A percentile compares a stretch with the other conserved stretches of the same genome.
These are phyloP conservation scores for Centrocercus urophasianus DNA, from an alignment of 2,113 vertebrate species.

Conservation along the genomic window DNA sequence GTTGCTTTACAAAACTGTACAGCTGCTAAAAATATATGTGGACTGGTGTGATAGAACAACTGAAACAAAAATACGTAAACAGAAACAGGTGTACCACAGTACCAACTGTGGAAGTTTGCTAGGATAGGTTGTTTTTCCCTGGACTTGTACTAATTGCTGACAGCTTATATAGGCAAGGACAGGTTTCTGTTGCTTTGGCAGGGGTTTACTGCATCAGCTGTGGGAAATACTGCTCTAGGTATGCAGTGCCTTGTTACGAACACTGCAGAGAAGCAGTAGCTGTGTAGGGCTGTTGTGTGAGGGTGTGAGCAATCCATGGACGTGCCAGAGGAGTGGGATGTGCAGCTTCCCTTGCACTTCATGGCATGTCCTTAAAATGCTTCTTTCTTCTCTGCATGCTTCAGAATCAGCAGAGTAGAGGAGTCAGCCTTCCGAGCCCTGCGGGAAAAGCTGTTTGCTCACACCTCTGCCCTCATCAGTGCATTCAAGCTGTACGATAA, in stretches of 20 bases:
- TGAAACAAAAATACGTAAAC: neutral
- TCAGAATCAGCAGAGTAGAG: conserved; percentile 82
- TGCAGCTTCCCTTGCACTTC: neutral
- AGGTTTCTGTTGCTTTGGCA: neutral
- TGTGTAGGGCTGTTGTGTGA: neutral
- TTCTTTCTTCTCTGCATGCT: neutral
- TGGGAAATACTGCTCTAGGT: neutral
- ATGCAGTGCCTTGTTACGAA: neutral
- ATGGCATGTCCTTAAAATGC: neutral
- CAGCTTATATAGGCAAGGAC: neutral
- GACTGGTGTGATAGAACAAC: neutral
- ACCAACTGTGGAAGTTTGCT: too few species aligned
- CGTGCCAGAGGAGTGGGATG: neutral
- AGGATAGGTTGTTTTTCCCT: neutral
- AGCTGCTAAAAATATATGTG: neutral
- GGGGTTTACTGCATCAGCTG: neutral
- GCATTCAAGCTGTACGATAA: conserved; percentile 72
- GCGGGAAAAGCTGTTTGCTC: conserved; percentile 79
- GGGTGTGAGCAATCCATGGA: neutral
- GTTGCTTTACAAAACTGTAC: neutral
- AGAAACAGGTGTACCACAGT: neutral
- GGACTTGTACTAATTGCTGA: neutral
- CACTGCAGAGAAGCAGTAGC: neutral
- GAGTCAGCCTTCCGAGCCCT: conserved; percentile 80
- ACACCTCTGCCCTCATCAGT: conserved; percentile 76